Percentiles rank a stretch among this genome's conserved stretches.
phyloP scores from a whole-genome alignment of 1,140 invertebrate genomes.

The Euwallacea similis region DNA sequence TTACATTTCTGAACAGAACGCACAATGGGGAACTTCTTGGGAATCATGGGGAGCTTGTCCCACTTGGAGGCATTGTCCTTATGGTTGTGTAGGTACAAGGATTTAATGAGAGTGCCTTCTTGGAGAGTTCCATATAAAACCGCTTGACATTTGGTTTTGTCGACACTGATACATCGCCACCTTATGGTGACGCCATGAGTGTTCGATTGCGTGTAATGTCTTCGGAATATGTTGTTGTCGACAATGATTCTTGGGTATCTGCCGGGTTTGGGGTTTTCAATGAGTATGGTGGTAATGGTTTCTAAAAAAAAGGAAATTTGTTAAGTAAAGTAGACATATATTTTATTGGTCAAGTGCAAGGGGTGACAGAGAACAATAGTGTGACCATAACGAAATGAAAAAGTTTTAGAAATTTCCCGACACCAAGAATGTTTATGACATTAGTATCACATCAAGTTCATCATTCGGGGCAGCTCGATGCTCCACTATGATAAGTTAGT shows the following conservation, averaged over 20 bases:
- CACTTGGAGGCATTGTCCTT: conserved; percentile 8
- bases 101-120: conserved; percentile 18
- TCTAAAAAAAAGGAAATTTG: conserved; percentile 2
- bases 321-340: no score
- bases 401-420: no score
- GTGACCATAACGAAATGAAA: no score
- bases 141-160: conserved; percentile 31
- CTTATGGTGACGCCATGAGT: conserved; percentile 19
- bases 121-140: conserved; percentile 26
- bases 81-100: conserved; percentile 23
- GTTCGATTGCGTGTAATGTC: conserved; percentile 11
- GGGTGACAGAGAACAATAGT: no score
- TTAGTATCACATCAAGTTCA: no score
- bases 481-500: no score
- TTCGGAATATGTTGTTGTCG: conserved; percentile 23
- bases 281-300: neutral
- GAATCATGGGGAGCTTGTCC: conserved; percentile 15
- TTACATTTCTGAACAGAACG: neutral
- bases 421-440: no score
- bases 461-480: no score
- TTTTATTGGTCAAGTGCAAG: no score
- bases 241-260: conserved; percentile 29
- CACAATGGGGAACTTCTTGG: conserved; percentile 8
- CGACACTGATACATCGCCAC: conserved; percentile 29
- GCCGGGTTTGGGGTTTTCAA: conserved; percentile 30